Percentiles rank a stretch among this genome's conserved stretches.
Evolutionary conservation across 2,797 vertebrate species (phyloP).

Genomic region (Premnoplex brunnescens): DNA sequence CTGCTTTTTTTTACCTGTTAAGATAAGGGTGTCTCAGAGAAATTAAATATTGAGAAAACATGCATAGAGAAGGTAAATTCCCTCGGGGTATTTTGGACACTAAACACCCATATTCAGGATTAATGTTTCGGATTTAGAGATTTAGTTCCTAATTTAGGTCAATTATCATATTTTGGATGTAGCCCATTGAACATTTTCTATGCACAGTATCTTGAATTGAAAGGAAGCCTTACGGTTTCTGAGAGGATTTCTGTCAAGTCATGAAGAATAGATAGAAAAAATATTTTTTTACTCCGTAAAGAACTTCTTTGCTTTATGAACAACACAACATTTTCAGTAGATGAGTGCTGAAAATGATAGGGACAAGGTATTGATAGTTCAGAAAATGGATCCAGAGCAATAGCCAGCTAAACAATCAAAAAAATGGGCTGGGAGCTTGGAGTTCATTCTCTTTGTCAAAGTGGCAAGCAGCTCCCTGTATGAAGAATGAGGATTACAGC

Average conservation of each 20-base stretch:
- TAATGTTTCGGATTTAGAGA: not conserved
- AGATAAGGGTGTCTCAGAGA: not conserved
- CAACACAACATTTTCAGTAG: not conserved
- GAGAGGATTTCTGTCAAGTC: not conserved
- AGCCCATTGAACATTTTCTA: not conserved
- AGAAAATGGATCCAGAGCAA: constrained; percentile 1
- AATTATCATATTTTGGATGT: not conserved
- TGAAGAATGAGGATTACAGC: not conserved
- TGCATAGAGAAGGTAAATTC: not conserved
- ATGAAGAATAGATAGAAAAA: not conserved
- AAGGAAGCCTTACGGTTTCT: not conserved
- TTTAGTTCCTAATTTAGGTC: not conserved
- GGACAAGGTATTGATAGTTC: not conserved
- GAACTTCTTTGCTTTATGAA: constrained; percentile 7
- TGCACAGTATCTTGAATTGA: not conserved
- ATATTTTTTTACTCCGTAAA: not conserved
- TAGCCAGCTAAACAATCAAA: constrained; percentile 13
- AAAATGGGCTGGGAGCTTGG: not conserved
- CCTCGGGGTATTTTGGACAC: not conserved
- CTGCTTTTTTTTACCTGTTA: not conserved
- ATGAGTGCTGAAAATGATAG: not conserved
- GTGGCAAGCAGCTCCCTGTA: not conserved
- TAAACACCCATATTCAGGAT: not conserved
- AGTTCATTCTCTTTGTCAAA: not conserved
- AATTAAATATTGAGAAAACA: not conserved